These are phyloP conservation scores for Cephus pulcher DNA, from an alignment of 2,888 invertebrate species.

Conservation along the genomic window DNA sequence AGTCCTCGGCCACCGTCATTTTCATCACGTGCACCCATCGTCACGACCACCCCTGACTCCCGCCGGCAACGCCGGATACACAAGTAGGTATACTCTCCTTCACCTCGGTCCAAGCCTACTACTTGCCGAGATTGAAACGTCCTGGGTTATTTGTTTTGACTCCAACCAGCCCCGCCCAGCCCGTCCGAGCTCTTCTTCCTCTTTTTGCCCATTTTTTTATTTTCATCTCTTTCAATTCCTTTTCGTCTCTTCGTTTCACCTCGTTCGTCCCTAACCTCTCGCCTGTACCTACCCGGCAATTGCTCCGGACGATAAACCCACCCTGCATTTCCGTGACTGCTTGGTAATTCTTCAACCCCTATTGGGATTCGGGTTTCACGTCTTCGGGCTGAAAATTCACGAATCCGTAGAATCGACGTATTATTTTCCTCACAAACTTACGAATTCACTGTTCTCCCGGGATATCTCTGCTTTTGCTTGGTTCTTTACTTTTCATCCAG, in stretches of 20 bases:
- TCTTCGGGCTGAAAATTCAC: not conserved
- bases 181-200: conserved; percentile 32
- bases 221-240: not conserved
- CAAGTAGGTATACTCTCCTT: not conserved
- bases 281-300: not conserved
- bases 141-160: conserved; percentile 62
- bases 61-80: not conserved
- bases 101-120: conserved; percentile 22
- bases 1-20: not conserved
- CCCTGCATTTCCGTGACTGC: not conserved
- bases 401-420: not conserved
- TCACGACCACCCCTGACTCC: not conserved
- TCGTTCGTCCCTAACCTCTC: not conserved
- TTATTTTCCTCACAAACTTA: not conserved
- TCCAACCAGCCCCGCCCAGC: conserved; percentile 55
- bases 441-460: not conserved
- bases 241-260: not conserved
- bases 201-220: not conserved
- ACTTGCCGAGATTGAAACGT: conserved; percentile 54
- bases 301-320: not conserved
- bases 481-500: not conserved
- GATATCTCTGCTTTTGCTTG: not conserved
- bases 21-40: not conserved
- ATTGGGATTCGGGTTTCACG: not conserved
- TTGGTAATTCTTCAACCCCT: not conserved